A percentile compares a stretch with the other conserved stretches of the same genome.
Evolutionary conservation across 2,888 invertebrate genomes (phyloP).

Genomic region (Cephus rjabovi): DNA sequence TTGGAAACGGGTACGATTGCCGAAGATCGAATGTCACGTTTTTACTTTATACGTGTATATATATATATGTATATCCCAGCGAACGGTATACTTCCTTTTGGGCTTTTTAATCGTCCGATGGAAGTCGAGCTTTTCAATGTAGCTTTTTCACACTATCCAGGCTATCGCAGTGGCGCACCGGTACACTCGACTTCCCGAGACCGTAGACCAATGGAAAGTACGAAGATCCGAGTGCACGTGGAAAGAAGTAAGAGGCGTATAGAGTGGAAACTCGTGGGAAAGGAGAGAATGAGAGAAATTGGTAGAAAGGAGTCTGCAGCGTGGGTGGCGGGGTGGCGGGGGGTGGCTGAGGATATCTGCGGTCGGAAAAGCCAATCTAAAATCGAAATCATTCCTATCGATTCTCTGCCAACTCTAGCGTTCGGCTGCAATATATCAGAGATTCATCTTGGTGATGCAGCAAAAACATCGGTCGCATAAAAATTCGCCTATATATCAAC

Average conservation of each 20-base stretch:
- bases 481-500: constrained; percentile 58
- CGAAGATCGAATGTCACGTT: not conserved
- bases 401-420: constrained; percentile 24
- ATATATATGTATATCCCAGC: not conserved
- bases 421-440: constrained; percentile 40
- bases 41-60: too few relatives aligned
- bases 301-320: constrained; percentile 8
- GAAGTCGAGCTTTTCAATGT: not conserved
- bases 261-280: constrained; percentile 13
- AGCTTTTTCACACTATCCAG: not conserved
- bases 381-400: constrained; percentile 28
- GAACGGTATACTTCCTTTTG: not conserved
- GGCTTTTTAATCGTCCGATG: not conserved
- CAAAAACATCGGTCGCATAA: constrained; percentile 56
- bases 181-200: not conserved
- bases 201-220: not conserved
- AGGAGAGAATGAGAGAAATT: constrained; percentile 1
- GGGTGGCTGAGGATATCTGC: constrained; percentile 15
- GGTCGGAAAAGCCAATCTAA: constrained; percentile 21
- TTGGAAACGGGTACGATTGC: not conserved
- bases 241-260: constrained; percentile 2
- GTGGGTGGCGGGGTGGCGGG: not conserved
- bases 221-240: not conserved
- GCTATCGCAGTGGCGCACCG: not conserved
- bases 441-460: constrained; percentile 57